Conservation (phyloP, 2,888 invertebrate species). For the Agrenia bidenticulata region DNA sequence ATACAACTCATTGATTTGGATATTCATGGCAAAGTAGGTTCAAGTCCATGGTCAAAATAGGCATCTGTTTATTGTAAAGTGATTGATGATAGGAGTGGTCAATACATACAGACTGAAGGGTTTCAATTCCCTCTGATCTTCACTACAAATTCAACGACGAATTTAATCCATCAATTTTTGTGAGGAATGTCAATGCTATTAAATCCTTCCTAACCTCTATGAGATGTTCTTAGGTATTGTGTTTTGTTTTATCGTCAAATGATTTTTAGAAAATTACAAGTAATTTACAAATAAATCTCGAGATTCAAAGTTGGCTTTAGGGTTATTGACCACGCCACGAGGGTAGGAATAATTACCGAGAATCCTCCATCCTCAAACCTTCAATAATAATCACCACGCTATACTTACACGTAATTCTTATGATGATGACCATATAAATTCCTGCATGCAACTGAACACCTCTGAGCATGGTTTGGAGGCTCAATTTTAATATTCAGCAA, state of each 20-base stretch:
- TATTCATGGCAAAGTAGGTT: too few species aligned
- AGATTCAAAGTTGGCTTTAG: background rate
- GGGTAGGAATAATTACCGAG: slow-evolving; percentile 10
- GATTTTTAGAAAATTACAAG: too few species aligned
- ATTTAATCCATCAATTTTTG: too few species aligned
- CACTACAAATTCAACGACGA: too few species aligned
- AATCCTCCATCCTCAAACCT: background rate
- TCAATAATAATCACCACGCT: background rate
- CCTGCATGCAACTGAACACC: slow-evolving; percentile 1
- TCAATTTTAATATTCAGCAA: slow-evolving; percentile 7
- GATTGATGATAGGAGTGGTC: slow-evolving; percentile 53
- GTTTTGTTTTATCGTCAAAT: too few species aligned
- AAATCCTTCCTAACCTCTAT: too few species aligned
- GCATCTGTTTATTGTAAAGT: slow-evolving; percentile 16
- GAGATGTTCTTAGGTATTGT: too few species aligned
- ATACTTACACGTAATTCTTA: background rate
- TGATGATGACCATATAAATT: background rate
- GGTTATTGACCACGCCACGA: slow-evolving; percentile 17
- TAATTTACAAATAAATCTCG: too few species aligned
- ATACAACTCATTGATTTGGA: too few species aligned
- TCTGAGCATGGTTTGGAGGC: background rate
- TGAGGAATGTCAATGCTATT: too few species aligned
- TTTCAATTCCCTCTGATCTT: too few species aligned
- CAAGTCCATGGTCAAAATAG: too few species aligned
- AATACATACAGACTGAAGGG: background rate